A percentile compares a stretch with the other conserved stretches of the same genome.
phyloP scores from a whole-genome alignment of 2,113 vertebrate species.

The Vombatus ursinus region DNA sequence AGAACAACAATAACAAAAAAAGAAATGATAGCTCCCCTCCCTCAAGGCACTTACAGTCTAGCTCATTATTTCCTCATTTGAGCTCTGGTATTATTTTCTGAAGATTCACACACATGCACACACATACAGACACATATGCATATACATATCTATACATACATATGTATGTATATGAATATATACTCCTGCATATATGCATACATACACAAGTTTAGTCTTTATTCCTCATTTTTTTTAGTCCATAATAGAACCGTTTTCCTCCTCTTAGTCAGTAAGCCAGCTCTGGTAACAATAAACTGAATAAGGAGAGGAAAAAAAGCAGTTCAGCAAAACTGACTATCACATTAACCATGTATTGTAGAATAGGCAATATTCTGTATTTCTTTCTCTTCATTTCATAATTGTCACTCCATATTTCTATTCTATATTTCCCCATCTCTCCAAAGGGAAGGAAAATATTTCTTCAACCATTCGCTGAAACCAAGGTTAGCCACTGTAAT shows the following conservation, averaged over 20 bases:
- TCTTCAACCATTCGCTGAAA: background rate
- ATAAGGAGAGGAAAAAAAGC: background rate
- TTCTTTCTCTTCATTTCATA: background rate
- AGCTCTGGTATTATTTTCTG: background rate
- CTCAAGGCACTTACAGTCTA: background rate
- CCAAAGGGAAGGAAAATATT: background rate
- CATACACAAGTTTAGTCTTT: background rate
- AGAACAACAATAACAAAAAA: background rate
- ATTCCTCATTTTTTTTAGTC: background rate
- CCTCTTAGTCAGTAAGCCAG: background rate
- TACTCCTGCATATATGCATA: too few species aligned
- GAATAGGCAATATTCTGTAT: background rate
- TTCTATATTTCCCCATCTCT: background rate
- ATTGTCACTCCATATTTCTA: background rate
- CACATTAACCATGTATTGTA: background rate
- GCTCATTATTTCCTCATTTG: background rate
- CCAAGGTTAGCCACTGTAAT: background rate
- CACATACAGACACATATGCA: background rate
- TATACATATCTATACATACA: too few species aligned
- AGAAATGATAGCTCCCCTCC: background rate
- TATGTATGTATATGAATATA: background rate
- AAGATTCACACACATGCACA: background rate
- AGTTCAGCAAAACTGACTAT: background rate
- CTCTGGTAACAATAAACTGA: background rate
- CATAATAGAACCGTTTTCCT: background rate